Base-by-base conservation (phyloP, 1,140 invertebrate species). In the Aphelinus atriplicis region DNA sequence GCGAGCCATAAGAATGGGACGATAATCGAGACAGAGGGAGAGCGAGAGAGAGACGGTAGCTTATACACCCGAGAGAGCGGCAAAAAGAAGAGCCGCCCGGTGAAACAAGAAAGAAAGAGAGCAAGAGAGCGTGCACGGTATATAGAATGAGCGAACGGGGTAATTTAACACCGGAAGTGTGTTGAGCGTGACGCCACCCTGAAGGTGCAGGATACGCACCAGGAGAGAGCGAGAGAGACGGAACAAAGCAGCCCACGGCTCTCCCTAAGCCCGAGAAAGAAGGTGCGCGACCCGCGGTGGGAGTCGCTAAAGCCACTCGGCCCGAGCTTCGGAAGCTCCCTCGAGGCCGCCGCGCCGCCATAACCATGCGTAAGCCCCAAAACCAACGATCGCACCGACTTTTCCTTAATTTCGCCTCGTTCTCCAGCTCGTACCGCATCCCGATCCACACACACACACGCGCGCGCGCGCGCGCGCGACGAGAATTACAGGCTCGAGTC, bases 121-220 rank as follows among this genome's bases (percentile, higher is more conserved):
- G 72, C 64, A 73, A 66, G 78, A 79, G 78, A 79, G 76, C 50
- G 56, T 60, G 56, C 5, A 55, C 45, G 55, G 61, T 69, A 70
- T 69, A 75, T 50, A 64, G 51, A 69, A 58, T 51, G 66, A 77
- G 68, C 51, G 78, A 78, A 81, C 79, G 76, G 83, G 82, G 87
- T 88, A 88, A 88, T 86, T 83, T 82, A 87, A 88, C 85, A 88
- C 87, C 87, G 87, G 87, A 88, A 88, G 87, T 85, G 86, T 86
- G 86, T 88, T 85, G 85, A 87, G 83, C 84, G 84, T 86, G 86
- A 87, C 87, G 87, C 87, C 87, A 88, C 87, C 87, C 87, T 86
- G 87, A 88, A 87, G 86, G 85, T 87, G 84, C 84, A 86, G 86
- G 83, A 87, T 86, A 86, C 84, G 83, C 84, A 78, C 65, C 9